Percentiles rank a stretch among this genome's conserved stretches.
These are phyloP conservation scores for Pterocles burchelli DNA, from an alignment of 2,113 vertebrate species.

Conservation along the genomic window DNA sequence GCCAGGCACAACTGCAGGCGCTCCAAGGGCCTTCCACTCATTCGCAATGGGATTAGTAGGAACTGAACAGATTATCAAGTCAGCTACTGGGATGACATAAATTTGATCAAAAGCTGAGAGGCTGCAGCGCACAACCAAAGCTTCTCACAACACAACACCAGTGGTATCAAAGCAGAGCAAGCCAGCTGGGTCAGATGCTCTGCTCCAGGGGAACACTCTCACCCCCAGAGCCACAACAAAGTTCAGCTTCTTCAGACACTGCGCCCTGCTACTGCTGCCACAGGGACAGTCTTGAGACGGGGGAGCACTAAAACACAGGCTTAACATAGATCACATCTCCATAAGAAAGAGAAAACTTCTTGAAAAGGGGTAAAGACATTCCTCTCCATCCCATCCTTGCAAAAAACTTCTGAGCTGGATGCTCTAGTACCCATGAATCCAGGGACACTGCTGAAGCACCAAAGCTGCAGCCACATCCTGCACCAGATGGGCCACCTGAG, in stretches of 20 bases:
- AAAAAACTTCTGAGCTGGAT: not conserved
- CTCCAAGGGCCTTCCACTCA: conserved; percentile 9
- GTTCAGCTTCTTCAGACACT: not conserved
- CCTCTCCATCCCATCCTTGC: not conserved
- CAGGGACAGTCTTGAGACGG: not conserved
- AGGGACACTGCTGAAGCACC: not conserved
- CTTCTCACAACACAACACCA: not conserved
- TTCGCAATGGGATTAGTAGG: conserved; percentile 37
- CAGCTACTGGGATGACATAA: not conserved
- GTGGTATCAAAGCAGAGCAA: not conserved
- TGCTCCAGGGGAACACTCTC: not conserved
- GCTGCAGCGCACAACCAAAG: not conserved
- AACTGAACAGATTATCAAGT: conserved; percentile 37
- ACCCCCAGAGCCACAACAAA: not conserved
- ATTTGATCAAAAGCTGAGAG: conserved; percentile 8
- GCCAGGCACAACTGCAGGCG: not conserved
- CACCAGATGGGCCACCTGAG: not conserved
- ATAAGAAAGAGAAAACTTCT: not conserved
- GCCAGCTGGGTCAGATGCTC: not conserved
- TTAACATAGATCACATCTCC: fast-evolving
- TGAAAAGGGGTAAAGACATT: not conserved
- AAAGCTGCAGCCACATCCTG: not conserved
- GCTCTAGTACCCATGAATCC: not conserved
- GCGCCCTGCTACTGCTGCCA: not conserved
- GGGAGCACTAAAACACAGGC: not conserved